Percentiles rank a stretch among this genome's conserved stretches.
These are phyloP conservation scores for Schizopygopsis malacanthus DNA, from an alignment of 2,797 vertebrate genomes.

Conservation along the genomic window DNA sequence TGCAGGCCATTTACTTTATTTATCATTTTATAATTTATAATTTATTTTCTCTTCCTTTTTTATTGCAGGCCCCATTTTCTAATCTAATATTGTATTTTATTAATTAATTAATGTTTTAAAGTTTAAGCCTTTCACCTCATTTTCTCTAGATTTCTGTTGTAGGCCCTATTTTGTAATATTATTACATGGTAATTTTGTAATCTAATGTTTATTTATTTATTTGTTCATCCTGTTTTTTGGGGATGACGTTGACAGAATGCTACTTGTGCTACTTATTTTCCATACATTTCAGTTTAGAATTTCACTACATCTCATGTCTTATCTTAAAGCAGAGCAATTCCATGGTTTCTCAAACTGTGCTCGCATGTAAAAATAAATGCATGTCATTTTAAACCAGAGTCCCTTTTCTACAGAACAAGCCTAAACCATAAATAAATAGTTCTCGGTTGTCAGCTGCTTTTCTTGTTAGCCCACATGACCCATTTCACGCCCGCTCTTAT, in stretches of 20 bases:
- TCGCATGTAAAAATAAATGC: not conserved
- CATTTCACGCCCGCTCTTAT: constrained; percentile 12
- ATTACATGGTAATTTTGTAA: not conserved
- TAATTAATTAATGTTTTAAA: not conserved
- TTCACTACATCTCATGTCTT: not conserved
- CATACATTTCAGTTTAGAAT: not conserved
- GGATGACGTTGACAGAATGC: not conserved
- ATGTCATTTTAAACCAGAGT: not conserved
- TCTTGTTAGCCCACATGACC: constrained; percentile 14
- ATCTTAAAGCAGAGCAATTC: not conserved
- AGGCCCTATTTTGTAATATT: not conserved
- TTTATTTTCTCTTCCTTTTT: not conserved
- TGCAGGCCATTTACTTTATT: not conserved
- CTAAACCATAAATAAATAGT: constrained; percentile 18
- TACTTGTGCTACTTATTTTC: not conserved
- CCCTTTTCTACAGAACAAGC: not conserved
- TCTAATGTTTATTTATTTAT: not conserved
- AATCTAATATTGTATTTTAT: not conserved
- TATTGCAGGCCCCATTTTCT: not conserved
- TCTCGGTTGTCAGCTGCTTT: constrained; percentile 17
- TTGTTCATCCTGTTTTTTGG: not conserved
- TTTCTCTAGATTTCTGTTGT: not conserved
- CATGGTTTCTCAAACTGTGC: not conserved
- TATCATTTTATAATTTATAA: not conserved
- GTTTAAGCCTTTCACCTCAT: not conserved